Conservation (phyloP, 1,140 invertebrate genomes). For the Bombus impatiens region DNA sequence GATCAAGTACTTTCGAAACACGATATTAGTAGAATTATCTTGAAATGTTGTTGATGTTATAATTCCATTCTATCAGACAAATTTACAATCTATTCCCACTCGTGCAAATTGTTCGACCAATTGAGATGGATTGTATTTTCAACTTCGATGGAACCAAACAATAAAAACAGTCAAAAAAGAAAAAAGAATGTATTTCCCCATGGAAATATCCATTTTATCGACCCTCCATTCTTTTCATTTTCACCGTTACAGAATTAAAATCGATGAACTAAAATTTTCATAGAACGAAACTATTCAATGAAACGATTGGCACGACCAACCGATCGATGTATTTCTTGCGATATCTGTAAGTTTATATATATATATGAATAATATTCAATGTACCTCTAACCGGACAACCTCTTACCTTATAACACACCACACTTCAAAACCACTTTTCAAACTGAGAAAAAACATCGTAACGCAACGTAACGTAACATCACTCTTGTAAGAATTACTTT, state of each 20-base stretch:
- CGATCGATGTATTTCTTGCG: background rate
- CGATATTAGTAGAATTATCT: too few relatives aligned
- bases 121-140: too few relatives aligned
- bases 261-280: background rate
- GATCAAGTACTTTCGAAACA: background rate
- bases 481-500: background rate
- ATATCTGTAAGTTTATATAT: too few relatives aligned
- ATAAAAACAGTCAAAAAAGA: background rate
- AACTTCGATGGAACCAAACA: background rate
- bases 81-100: constrained; percentile 5
- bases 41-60: background rate
- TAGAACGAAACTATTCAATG: background rate
- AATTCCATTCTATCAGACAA: constrained; percentile 5
- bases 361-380: too few relatives aligned
- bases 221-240: background rate
- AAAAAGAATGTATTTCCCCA: background rate
- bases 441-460: background rate
- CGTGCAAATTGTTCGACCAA: background rate
- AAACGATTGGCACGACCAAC: background rate
- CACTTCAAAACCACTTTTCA: too few relatives aligned
- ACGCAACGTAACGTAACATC: background rate
- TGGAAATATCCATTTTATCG: background rate
- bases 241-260: background rate
- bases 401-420: background rate
- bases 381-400: too few relatives aligned